Evolutionary conservation across 2,888 invertebrate genomes (phyloP), one percentile per base, ranked within the genome.

Genomic region (Oxystoma pomonae): DNA sequence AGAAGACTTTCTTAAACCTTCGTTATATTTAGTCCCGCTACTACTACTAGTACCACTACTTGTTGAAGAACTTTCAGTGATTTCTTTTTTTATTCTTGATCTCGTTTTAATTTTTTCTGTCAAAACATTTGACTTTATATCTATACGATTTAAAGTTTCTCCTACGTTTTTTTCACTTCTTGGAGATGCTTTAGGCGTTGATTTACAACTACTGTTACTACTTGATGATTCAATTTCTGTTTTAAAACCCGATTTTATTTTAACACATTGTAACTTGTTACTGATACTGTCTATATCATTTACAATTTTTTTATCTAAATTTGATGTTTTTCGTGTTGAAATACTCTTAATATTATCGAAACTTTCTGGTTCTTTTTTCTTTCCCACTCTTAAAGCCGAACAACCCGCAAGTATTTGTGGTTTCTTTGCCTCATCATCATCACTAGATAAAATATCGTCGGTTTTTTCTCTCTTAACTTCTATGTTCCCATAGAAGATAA

Each of bases 61-160:
- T 61, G 20, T 22, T 17, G 67, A 57, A 53, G 68, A 65, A 57
- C 68, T 69, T 22, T 69, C 20, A n/a, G 20, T 20, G 16, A 58
- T 51, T 57, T 65, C 18, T 17, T 20, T 20, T 55, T 49, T 20
- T 17, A 49, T 1, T 20, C 20, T 1, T 16, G 20, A 20, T 20
- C 7, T 63, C 20, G 60, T 55, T 59, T 60, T 67, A 12, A 69
- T 18, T 61, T 66, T 69, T 52, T 67, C 67, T 12, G 69, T 59
- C 22, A 69, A 57, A 17, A 64, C 22, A 55, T 63, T 67, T 0
- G 64, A 62, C 16, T 65, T 68, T 0, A 61, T 55, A 20, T 59
- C 66, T 50, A 63, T 17, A 18, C 57, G 22, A 7, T 35, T 12
- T 35, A 35, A 35, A 35, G 3, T 35, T 35, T 35, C 35, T 35